phyloP scores from a whole-genome alignment of 2,888 invertebrate species.

The Drosophila borealis region DNA sequence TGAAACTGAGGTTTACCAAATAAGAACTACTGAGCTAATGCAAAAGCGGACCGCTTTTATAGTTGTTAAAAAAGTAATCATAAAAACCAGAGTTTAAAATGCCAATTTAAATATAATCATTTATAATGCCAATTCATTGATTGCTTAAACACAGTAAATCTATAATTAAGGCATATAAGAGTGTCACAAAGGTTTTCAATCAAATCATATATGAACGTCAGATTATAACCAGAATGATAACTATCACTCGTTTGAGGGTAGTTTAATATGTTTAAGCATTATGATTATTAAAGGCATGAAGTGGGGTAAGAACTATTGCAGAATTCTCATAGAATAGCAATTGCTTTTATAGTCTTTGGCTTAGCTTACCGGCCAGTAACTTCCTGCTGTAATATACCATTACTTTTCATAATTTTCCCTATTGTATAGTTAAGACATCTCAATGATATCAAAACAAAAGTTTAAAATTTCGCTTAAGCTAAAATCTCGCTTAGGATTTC shows the following conservation, averaged over 20 bases:
- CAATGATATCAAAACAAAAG: too few relatives aligned
- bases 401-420: too few relatives aligned
- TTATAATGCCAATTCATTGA: conserved; percentile 17
- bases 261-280: neutral
- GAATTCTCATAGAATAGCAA: too few relatives aligned
- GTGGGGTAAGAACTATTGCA: too few relatives aligned
- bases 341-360: too few relatives aligned
- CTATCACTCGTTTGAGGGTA: neutral
- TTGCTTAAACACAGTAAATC: neutral
- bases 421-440: too few relatives aligned
- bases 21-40: conserved; percentile 8
- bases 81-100: conserved; percentile 1
- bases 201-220: neutral
- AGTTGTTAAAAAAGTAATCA: conserved; percentile 15
- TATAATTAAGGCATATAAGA: neutral
- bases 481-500: neutral
- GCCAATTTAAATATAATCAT: conserved; percentile 13
- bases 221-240: neutral
- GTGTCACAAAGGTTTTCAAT: neutral
- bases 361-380: too few relatives aligned
- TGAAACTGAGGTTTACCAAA: conserved; percentile 7
- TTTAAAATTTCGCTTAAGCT: neutral
- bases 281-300: too few relatives aligned
- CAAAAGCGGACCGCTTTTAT: conserved; percentile 13
- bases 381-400: too few relatives aligned